Percentiles rank a stretch among this genome's conserved stretches.
phyloP scores from a whole-genome alignment of 2,888 invertebrate species.

The Lamellibrachia columna region DNA sequence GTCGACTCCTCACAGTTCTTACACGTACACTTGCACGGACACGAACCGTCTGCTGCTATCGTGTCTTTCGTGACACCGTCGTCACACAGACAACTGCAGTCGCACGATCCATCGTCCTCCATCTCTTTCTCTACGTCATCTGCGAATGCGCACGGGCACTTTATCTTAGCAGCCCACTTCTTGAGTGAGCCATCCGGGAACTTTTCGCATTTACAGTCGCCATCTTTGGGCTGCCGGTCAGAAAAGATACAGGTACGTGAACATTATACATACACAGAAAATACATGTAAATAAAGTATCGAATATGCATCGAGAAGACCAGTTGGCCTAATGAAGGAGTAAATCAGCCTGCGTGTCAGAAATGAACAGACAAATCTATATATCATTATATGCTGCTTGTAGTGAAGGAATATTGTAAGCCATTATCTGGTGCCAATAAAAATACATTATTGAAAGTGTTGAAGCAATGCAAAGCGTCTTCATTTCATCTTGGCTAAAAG shows the following conservation, averaged over 20 bases:
- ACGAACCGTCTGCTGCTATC: background rate
- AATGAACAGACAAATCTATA: too few relatives aligned
- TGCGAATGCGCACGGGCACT: slow-evolving; percentile 26
- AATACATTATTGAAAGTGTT: too few relatives aligned
- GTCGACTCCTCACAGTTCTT: slow-evolving; percentile 27
- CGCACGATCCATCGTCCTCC: slow-evolving; percentile 21
- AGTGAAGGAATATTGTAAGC: too few relatives aligned
- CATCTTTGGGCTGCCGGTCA: background rate
- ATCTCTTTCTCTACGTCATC: slow-evolving; percentile 23
- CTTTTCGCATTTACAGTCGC: too few relatives aligned
- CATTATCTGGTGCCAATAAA: too few relatives aligned
- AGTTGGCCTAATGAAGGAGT: too few relatives aligned
- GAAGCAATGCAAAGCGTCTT: too few relatives aligned
- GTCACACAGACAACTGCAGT: slow-evolving; percentile 21
- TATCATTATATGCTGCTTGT: too few relatives aligned
- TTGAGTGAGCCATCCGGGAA: background rate
- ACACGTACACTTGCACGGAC: slow-evolving; percentile 25
- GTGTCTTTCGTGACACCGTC: slow-evolving; percentile 21
- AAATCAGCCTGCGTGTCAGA: too few relatives aligned
- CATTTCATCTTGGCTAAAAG: too few relatives aligned
- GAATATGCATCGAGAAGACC: too few relatives aligned
- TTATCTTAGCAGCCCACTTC: slow-evolving; percentile 16
- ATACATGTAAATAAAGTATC: background rate
- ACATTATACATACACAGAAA: background rate
- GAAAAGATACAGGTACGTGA: background rate